phyloP scores from a whole-genome alignment of 2,797 vertebrate species.

The Pseudochaenichthys georgianus region DNA sequence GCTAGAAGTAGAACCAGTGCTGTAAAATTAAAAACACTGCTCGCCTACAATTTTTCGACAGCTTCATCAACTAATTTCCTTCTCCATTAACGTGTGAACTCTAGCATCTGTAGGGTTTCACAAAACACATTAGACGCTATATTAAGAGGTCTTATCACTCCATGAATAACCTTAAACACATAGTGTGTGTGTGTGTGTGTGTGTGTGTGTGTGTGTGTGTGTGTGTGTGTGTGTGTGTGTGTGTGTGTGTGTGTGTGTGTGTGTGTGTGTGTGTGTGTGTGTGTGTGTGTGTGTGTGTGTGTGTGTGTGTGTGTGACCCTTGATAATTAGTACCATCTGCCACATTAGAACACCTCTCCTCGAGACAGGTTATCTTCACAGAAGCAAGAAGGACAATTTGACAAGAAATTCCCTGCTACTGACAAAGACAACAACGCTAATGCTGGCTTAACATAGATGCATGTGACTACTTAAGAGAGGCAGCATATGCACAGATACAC shows the following conservation, averaged over 20 bases:
- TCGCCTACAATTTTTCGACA: not conserved
- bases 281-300: conserved; percentile 48
- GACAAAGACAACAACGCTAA: conserved; percentile 11
- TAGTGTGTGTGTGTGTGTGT: conserved; percentile 15
- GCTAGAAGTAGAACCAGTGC: not conserved
- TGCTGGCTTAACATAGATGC: not conserved
- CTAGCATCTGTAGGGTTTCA: conserved; percentile 51
- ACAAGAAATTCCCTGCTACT: conserved; percentile 14
- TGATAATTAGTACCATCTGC: conserved; percentile 85
- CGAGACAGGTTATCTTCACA: conserved; percentile 64
- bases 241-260: conserved; percentile 28
- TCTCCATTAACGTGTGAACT: conserved; percentile 53
- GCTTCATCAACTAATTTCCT: conserved; percentile 44
- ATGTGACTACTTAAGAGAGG: not conserved
- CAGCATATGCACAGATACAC: too few species aligned
- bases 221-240: conserved; percentile 56
- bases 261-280: conserved; percentile 50
- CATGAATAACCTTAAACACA: conserved; percentile 59
- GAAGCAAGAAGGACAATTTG: conserved; percentile 62
- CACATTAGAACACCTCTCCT: conserved; percentile 69
- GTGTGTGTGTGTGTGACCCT: conserved; percentile 66
- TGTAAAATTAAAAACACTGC: conserved; percentile 26
- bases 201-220: not conserved
- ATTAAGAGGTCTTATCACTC: conserved; percentile 60
- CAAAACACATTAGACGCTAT: conserved; percentile 55